phyloP scores from a whole-genome alignment of 2,888 invertebrate species.

The Hipparchia semele region DNA sequence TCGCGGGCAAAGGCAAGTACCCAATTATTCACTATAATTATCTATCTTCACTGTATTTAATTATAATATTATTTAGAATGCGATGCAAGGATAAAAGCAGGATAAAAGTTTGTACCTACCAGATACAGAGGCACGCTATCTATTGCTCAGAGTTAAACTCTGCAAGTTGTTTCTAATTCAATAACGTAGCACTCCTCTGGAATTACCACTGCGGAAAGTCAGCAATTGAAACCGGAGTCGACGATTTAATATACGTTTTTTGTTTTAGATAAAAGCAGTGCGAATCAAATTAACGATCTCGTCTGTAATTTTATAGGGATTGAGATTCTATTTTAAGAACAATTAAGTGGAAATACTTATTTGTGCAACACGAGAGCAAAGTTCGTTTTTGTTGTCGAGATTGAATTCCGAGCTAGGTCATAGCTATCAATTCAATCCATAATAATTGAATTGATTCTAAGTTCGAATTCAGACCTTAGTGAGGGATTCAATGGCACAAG shows the following conservation, averaged over 20 bases:
- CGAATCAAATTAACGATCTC: not conserved
- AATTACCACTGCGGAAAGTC: constrained; percentile 7
- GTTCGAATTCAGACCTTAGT: no score
- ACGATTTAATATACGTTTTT: constrained; percentile 1
- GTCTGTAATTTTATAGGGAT: not conserved
- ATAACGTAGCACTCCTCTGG: constrained; percentile 9
- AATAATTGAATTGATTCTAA: no score
- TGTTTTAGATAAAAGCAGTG: no score
- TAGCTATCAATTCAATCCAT: no score
- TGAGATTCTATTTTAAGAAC: not conserved
- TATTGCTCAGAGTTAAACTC: not conserved
- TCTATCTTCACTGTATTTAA: no score
- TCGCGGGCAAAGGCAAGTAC: no score
- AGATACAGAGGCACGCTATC: not conserved
- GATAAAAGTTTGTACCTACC: not conserved
- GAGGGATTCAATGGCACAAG: no score
- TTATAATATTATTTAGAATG: not conserved
- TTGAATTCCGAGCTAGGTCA: no score
- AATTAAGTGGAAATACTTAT: no score
- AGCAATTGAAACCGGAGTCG: not conserved
- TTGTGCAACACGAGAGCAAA: no score
- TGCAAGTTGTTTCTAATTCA: constrained; percentile 3
- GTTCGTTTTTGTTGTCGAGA: no score
- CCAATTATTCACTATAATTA: no score
- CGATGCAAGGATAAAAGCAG: not conserved